Conservation (phyloP, 2,797 vertebrate genomes). For the Lacerta agilis region DNA sequence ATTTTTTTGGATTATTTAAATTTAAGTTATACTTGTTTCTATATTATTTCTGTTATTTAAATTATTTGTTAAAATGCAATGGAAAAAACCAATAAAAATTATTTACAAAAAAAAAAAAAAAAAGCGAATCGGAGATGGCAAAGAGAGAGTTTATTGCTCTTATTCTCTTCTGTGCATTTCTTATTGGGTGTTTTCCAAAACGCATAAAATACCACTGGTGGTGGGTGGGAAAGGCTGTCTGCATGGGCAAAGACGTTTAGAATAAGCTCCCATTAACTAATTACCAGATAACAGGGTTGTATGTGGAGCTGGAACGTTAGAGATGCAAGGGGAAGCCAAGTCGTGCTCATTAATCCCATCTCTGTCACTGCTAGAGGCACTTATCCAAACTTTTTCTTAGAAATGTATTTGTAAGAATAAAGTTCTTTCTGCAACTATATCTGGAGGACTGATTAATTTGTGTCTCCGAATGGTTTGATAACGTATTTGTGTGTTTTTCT, state of each 20-base stretch:
- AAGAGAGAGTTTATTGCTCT: background rate
- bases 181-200: background rate
- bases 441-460: background rate
- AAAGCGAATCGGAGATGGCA: constrained; percentile 1
- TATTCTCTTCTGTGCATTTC: background rate
- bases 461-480: background rate
- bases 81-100: too few relatives aligned
- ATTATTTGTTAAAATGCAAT: too few relatives aligned
- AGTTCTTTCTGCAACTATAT: background rate
- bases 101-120: too few relatives aligned
- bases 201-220: background rate
- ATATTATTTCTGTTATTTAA: too few relatives aligned
- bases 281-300: constrained; percentile 3
- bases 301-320: constrained; percentile 20
- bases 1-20: too few relatives aligned
- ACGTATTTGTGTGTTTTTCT: background rate
- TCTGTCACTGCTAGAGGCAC: background rate
- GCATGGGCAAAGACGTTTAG: constrained; percentile 24
- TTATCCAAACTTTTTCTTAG: background rate
- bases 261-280: constrained; percentile 39
- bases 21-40: too few relatives aligned
- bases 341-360: constrained; percentile 15
- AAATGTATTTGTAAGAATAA: constrained; percentile 6
- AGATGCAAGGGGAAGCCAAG: background rate
- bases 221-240: constrained; percentile 1